Conservation (phyloP, 1,140 invertebrate species). For the Oncopeltus fasciatus region DNA sequence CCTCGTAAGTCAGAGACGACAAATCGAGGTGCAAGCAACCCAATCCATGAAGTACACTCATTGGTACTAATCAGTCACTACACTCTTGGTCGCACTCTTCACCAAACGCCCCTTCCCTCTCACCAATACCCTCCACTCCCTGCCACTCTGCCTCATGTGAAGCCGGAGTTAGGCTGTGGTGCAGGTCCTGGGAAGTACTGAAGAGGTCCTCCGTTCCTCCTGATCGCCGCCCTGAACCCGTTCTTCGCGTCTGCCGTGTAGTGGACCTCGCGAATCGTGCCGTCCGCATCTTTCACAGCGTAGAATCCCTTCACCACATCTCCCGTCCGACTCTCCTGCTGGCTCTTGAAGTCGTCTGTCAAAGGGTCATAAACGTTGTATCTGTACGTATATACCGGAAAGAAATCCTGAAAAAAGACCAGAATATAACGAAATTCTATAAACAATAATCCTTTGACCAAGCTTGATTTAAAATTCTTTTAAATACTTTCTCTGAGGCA, state of each 20-base stretch:
- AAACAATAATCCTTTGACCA: neutral
- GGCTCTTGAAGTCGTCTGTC: conserved; percentile 35
- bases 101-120: no score
- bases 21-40: no score
- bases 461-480: no score
- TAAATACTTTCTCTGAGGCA: no score
- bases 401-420: neutral
- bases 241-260: conserved; percentile 10
- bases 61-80: no score
- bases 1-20: no score
- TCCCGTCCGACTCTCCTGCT: conserved; percentile 30
- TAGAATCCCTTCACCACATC: conserved; percentile 9
- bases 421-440: neutral
- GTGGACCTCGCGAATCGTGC: neutral
- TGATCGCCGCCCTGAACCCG: neutral
- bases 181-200: neutral
- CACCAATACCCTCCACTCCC: no score
- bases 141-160: no score
- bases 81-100: no score
- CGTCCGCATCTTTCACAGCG: conserved; percentile 8
- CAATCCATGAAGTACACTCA: no score
- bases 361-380: conserved; percentile 39
- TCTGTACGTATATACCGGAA: conserved; percentile 34
- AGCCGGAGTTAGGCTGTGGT: no score
- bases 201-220: neutral